These are phyloP conservation scores for Casuarius casuarius DNA, from an alignment of 2,113 vertebrate genomes.

Conservation along the genomic window DNA sequence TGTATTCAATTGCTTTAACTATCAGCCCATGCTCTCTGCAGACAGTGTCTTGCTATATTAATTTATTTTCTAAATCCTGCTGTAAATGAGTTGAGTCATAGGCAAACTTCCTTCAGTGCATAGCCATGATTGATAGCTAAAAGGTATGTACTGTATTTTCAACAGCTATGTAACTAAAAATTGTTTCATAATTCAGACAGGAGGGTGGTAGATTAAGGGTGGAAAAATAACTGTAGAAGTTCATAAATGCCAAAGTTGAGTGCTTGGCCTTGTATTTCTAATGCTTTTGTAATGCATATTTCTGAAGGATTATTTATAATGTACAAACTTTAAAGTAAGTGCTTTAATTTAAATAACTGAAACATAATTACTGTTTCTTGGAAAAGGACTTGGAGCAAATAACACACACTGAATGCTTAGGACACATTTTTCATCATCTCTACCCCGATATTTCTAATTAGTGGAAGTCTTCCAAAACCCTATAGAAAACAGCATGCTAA, in stretches of 20 bases:
- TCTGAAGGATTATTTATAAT: too few species aligned
- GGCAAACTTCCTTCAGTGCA: background rate
- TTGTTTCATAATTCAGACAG: background rate
- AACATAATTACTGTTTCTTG: too few species aligned
- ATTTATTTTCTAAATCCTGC: background rate
- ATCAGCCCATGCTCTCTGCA: background rate
- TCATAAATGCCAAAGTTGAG: background rate
- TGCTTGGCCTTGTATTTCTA: background rate
- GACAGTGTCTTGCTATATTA: background rate
- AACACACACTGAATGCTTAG: too few species aligned
- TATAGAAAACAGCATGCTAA: too few species aligned
- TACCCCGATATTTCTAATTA: too few species aligned
- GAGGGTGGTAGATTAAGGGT: background rate
- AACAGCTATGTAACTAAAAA: background rate
- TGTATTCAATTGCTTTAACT: background rate
- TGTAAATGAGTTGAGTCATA: background rate
- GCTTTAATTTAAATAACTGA: too few species aligned
- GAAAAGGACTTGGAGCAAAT: too few species aligned
- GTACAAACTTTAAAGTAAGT: too few species aligned
- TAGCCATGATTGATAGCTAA: background rate
- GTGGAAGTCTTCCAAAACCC: too few species aligned
- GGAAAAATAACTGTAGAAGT: background rate
- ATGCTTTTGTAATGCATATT: too few species aligned
- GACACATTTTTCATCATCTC: too few species aligned
- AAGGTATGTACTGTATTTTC: background rate